phyloP scores from a whole-genome alignment of 2,113 vertebrate species.

The Oxygymnocypris stewartii region DNA sequence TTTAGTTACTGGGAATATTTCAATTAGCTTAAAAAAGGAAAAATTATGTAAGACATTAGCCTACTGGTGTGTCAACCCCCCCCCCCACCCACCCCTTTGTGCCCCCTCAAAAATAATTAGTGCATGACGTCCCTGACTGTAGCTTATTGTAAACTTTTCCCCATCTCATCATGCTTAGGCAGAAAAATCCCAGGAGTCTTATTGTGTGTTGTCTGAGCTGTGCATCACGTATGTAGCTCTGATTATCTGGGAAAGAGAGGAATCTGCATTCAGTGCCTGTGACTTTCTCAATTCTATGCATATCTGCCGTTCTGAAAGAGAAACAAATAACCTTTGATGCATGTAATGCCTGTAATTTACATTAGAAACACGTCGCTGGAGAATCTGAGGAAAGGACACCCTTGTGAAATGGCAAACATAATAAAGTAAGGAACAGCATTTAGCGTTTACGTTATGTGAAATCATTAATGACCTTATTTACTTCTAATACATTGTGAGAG shows the following conservation, averaged over 20 bases:
- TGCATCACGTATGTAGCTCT: not conserved
- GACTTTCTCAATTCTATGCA: not conserved
- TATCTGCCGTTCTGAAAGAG: not conserved
- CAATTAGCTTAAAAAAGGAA: too few species aligned
- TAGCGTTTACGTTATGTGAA: not conserved
- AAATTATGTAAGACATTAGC: too few species aligned
- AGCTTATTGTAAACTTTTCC: not conserved
- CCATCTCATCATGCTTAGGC: too few species aligned
- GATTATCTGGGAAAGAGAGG: not conserved
- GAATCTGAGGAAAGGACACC: not conserved
- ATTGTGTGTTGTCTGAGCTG: not conserved
- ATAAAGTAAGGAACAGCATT: not conserved
- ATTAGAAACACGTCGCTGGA: not conserved
- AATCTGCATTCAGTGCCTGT: not conserved
- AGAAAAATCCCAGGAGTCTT: too few species aligned
- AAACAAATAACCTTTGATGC: conserved; percentile 20
- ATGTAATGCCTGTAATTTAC: not conserved
- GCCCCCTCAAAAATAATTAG: too few species aligned
- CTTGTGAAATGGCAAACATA: not conserved
- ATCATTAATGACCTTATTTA: conserved; percentile 3
- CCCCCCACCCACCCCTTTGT: too few species aligned
- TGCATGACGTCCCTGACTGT: too few species aligned
- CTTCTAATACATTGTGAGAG: not conserved
- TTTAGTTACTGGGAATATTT: too few species aligned
- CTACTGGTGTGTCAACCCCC: too few species aligned